Conservation (phyloP, 2,797 vertebrate species). For the Aselliscus stoliczkanus region DNA sequence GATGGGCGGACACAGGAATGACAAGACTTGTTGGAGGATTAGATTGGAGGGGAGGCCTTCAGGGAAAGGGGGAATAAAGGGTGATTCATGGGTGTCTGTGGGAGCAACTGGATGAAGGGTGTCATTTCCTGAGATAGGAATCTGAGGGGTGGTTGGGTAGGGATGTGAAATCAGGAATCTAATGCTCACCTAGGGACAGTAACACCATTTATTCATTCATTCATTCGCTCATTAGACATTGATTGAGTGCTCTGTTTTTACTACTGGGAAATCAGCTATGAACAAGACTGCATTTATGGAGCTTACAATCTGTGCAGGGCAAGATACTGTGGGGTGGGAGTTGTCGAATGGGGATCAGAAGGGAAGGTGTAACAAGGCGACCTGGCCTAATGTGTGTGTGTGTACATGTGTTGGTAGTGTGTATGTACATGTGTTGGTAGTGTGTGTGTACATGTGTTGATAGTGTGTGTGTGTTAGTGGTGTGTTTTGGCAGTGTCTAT, state of each 20-base stretch:
- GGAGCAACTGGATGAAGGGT: neutral
- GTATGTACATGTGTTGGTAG: too few species aligned
- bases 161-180: neutral
- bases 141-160: neutral
- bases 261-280: neutral
- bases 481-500: neutral
- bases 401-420: neutral
- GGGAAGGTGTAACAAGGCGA: neutral
- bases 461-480: too few species aligned
- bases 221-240: neutral
- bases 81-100: neutral
- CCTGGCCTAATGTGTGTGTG: neutral
- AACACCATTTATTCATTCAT: neutral
- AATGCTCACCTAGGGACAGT: neutral
- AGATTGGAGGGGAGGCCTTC: neutral
- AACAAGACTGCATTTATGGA: neutral
- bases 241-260: neutral
- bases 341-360: neutral
- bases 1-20: neutral
- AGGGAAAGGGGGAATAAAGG: neutral
- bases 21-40: neutral
- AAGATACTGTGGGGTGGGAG: neutral
- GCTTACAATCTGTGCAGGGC: neutral
- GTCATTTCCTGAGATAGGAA: neutral
- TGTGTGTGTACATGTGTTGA: too few species aligned